These are phyloP conservation scores for Smithornis capensis DNA, from an alignment of 2,113 vertebrate genomes.

Conservation along the genomic window DNA sequence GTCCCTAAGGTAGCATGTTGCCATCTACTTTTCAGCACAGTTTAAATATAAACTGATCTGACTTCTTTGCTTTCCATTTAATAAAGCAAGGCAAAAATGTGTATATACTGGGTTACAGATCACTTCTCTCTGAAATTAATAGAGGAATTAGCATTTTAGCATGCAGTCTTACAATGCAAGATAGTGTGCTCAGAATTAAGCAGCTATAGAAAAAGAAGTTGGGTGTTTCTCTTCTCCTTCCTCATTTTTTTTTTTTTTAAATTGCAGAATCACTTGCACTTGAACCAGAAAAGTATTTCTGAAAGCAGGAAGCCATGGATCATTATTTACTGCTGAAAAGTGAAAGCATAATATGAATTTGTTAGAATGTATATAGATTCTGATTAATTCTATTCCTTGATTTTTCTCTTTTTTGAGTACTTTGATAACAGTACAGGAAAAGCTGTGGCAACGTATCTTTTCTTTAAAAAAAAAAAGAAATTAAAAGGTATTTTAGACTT, in stretches of 20 bases:
- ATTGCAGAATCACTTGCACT: neutral
- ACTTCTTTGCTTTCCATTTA: slow-evolving; percentile 57
- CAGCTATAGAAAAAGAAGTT: neutral
- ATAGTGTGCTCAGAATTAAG: slow-evolving; percentile 8
- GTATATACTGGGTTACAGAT: slow-evolving; percentile 13
- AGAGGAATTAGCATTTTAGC: slow-evolving; percentile 25
- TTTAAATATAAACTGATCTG: slow-evolving; percentile 40
- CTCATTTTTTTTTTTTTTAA: neutral
- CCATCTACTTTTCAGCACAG: slow-evolving; percentile 26
- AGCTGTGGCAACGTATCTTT: neutral
- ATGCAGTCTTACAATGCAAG: neutral
- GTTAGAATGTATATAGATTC: neutral
- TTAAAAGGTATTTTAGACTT: neutral
- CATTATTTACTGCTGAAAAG: neutral
- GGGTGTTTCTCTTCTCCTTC: neutral
- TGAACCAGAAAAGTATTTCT: neutral
- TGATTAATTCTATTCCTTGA: neutral
- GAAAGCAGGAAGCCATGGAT: neutral
- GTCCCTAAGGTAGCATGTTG: slow-evolving; percentile 17
- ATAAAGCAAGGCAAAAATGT: slow-evolving; percentile 23
- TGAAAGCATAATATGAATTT: neutral
- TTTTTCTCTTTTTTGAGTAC: neutral
- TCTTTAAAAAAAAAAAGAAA: neutral
- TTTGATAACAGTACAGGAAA: neutral
- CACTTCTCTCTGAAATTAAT: neutral